A percentile compares a stretch with the other conserved stretches of the same genome.
Conservation (phyloP, 2,797 vertebrate genomes). For the Tapera naevia region DNA sequence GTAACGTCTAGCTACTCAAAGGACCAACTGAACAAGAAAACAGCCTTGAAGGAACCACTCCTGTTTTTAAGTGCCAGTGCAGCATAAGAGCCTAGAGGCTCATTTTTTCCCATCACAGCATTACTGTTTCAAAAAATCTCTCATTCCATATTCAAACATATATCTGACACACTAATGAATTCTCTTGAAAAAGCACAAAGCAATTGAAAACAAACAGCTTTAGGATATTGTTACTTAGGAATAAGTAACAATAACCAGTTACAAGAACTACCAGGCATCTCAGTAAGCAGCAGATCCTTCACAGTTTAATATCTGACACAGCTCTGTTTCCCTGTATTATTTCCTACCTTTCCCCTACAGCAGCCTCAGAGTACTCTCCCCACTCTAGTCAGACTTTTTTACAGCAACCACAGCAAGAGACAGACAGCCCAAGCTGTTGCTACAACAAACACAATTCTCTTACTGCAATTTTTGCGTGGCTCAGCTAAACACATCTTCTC, state of each 20-base stretch:
- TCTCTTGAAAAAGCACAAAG: background rate
- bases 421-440: background rate
- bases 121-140: background rate
- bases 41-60: background rate
- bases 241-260: background rate
- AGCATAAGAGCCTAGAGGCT: background rate
- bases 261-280: background rate
- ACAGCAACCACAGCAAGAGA: background rate
- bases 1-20: background rate
- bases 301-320: background rate
- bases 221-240: background rate
- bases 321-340: background rate
- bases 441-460: background rate
- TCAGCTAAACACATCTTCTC: background rate
- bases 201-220: background rate
- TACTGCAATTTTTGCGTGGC: rapidly evolving
- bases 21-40: background rate
- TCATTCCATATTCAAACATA: background rate
- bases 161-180: background rate
- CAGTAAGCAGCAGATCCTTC: background rate
- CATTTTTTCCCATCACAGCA: background rate
- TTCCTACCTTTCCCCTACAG: background rate
- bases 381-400: background rate
- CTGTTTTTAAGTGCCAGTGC: background rate
- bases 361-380: background rate